Evolutionary conservation across 1,140 invertebrate species (phyloP), one percentile per base, ranked within the genome.

Genomic region (Copidosoma floridanum): DNA sequence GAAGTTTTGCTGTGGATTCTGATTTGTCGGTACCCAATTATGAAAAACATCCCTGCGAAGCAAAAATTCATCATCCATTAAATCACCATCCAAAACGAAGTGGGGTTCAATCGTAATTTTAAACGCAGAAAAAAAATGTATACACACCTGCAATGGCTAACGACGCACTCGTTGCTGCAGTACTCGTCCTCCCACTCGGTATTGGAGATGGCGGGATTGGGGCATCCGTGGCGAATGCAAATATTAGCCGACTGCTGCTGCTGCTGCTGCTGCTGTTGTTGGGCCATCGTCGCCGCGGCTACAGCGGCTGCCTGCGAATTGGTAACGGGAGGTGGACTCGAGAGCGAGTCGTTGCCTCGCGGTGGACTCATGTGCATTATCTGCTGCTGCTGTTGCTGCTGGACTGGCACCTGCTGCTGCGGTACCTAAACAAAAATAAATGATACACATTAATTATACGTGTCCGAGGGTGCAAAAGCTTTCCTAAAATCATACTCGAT

Each of bases 141-240:
- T n/a, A 75, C 78, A 76, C 80, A 90, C 88, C 89, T 91, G 87
- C 95, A 97, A 80, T 98, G 95, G 73, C 89, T 93, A 67, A 97
- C 93, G 61, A 97, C 95, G 83, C 95, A 98, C 76, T 98, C 94
- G 82, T 95, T 96, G 77, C 92, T 95, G 81, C 95, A 98, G 78
- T 97, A 98, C 80, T 97, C 94, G 75, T 95, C 91, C 76, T 97
- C 95, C 95, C 95, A 98, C 79, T 96, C 94, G 50, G 89, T 88
- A 81, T 93, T 96, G 40, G 93, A 86, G 65, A 96, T 89, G 43
- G 94, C 93, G 38, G 87, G 87, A 81, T 97, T 97, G 27, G 86
- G 87, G 78, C 95, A 98, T 48, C 95, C 94, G 70, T 91, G 89
- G 57, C 94, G 86, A 67, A 94, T 90, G 82, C 93, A 97, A 46